Evolutionary conservation across 2,888 invertebrate genomes (phyloP).

Genomic region (Rotaria macrura): DNA sequence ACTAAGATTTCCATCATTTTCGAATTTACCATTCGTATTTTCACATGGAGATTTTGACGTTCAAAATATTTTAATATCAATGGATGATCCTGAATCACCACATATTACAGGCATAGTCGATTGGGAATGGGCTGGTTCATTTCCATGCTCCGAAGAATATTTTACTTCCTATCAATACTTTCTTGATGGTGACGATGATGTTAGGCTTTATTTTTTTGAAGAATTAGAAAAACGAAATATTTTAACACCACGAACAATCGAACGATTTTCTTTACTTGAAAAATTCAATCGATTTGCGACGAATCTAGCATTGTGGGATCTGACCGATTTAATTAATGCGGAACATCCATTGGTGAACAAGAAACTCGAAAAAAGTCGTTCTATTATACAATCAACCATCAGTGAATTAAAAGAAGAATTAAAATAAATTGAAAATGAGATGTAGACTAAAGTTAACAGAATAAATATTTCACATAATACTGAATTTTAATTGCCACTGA

Average conservation of each 20-base stretch:
- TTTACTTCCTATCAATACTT: background rate
- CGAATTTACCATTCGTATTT: background rate
- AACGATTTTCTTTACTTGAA: background rate
- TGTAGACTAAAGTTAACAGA: too few species aligned
- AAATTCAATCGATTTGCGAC: background rate
- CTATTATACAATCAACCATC: background rate
- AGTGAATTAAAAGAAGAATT: background rate
- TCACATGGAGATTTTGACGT: background rate
- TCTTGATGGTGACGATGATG: background rate
- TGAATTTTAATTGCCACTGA: too few species aligned
- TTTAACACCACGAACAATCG: conserved; percentile 10
- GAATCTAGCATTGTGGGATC: background rate
- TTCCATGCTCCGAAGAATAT: conserved; percentile 20
- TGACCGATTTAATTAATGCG: background rate
- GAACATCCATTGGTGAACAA: background rate
- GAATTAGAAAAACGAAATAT: background rate
- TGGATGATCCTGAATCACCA: background rate
- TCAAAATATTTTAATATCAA: conserved; percentile 7
- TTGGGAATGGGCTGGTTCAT: conserved; percentile 18
- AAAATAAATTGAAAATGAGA: background rate
- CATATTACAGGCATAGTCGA: background rate
- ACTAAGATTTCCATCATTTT: background rate
- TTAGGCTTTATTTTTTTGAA: background rate
- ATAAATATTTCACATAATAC: too few species aligned
- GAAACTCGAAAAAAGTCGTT: background rate